Percentiles rank a stretch among this genome's conserved stretches.
Conservation (phyloP, 2,113 vertebrate species). For the Indicator maculatus region DNA sequence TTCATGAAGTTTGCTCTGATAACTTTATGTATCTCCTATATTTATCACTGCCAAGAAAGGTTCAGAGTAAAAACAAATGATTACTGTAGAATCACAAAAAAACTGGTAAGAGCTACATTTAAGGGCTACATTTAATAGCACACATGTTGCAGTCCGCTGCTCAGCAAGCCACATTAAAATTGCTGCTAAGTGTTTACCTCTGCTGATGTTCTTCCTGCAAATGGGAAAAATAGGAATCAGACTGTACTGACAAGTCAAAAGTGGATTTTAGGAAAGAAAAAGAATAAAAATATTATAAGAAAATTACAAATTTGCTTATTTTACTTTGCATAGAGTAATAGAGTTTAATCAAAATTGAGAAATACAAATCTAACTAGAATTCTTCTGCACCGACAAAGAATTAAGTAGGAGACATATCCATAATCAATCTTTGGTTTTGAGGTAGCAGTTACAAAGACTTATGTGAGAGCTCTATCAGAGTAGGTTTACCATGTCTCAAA, state of each 20-base stretch:
- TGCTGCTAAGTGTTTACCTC: conserved; percentile 2
- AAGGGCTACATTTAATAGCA: not conserved
- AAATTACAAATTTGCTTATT: conserved; percentile 20
- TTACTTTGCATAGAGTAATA: conserved; percentile 4
- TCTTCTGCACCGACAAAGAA: not conserved
- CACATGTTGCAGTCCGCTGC: not conserved
- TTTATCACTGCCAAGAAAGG: not conserved
- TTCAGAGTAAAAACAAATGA: conserved; percentile 37
- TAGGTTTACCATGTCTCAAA: not conserved
- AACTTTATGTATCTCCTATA: not conserved
- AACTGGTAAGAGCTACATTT: not conserved
- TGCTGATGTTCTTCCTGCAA: not conserved
- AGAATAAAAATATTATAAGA: not conserved
- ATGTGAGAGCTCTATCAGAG: not conserved
- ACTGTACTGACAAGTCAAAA: not conserved
- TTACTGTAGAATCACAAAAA: conserved; percentile 27
- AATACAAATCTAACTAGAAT: conserved; percentile 18
- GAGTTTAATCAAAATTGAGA: not conserved
- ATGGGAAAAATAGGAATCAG: conserved; percentile 19
- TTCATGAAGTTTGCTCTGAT: conserved; percentile 17
- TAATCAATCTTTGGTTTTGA: not conserved
- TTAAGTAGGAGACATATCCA: conserved; percentile 25
- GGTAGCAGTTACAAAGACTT: not conserved
- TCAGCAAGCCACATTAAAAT: conserved; percentile 14
- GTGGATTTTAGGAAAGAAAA: conserved; percentile 1